Conservation (phyloP, 2,113 vertebrate genomes). For the Charadrius vociferus region DNA sequence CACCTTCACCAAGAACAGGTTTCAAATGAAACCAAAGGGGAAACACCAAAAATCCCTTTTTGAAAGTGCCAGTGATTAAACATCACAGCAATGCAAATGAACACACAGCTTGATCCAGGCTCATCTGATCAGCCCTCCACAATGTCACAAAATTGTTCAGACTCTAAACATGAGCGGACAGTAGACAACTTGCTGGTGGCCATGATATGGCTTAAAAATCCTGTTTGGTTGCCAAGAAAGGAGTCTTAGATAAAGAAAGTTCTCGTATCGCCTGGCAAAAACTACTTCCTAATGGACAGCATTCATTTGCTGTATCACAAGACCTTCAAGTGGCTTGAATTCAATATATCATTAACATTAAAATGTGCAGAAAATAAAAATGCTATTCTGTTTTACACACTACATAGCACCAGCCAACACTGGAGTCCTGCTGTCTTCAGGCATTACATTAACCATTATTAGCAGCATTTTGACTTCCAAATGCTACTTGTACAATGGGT, state of each 20-base stretch:
- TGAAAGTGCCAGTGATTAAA: neutral
- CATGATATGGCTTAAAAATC: neutral
- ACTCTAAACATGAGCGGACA: neutral
- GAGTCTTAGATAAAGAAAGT: neutral
- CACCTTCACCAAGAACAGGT: neutral
- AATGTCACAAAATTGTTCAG: neutral
- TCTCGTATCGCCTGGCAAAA: neutral
- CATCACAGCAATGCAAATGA: neutral
- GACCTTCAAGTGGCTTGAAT: neutral
- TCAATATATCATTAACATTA: neutral
- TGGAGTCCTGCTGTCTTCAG: neutral
- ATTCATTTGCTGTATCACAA: neutral
- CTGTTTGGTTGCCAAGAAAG: neutral
- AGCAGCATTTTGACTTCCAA: neutral
- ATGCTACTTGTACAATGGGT: neutral
- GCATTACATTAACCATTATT: neutral
- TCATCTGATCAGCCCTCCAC: neutral
- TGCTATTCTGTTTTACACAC: neutral
- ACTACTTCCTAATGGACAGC: neutral
- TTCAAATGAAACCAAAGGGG: neutral
- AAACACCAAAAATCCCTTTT: neutral
- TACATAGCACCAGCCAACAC: neutral
- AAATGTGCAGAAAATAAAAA: neutral
- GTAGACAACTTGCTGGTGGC: neutral
- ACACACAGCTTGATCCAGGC: neutral